Percentiles rank a stretch among this genome's conserved stretches.
Conservation (phyloP, 1,140 invertebrate species). For the Colletes gigas region DNA sequence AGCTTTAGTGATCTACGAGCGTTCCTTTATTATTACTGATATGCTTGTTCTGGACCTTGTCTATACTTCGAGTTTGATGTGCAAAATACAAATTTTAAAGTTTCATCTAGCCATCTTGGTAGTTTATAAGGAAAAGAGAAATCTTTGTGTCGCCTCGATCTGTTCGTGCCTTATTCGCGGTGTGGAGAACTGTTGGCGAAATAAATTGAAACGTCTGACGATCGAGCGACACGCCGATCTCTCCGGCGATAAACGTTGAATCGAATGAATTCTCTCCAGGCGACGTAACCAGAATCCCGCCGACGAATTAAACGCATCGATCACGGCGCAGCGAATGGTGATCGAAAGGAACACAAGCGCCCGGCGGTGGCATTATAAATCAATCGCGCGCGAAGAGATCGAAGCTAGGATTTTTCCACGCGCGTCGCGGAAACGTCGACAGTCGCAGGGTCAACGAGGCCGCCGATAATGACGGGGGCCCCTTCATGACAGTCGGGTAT, state of each 20-base stretch:
- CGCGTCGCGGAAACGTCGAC: background rate
- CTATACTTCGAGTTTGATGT: too few relatives aligned
- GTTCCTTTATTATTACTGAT: too few relatives aligned
- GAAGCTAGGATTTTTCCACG: background rate
- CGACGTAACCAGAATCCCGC: background rate
- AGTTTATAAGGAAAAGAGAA: too few relatives aligned
- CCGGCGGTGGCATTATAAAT: conserved; percentile 1
- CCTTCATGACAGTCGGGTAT: conserved; percentile 20
- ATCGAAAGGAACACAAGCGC: background rate
- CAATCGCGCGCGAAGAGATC: background rate
- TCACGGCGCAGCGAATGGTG: background rate
- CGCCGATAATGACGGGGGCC: conserved; percentile 21
- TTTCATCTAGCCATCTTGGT: too few relatives aligned
- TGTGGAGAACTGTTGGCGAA: background rate
- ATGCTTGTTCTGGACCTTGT: too few relatives aligned
- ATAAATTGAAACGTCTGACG: background rate
- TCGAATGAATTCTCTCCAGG: background rate
- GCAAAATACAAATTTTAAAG: too few relatives aligned
- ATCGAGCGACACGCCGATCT: background rate
- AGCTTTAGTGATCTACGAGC: too few relatives aligned
- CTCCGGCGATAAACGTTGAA: background rate
- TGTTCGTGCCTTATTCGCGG: too few relatives aligned
- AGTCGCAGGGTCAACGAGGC: conserved; percentile 19
- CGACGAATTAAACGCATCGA: conserved; percentile 6
- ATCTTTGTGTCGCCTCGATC: background rate